Evolutionary conservation across 2,888 invertebrate species (phyloP), one percentile per base, ranked within the genome.

Genomic region (Rhorus exstirpatorius): DNA sequence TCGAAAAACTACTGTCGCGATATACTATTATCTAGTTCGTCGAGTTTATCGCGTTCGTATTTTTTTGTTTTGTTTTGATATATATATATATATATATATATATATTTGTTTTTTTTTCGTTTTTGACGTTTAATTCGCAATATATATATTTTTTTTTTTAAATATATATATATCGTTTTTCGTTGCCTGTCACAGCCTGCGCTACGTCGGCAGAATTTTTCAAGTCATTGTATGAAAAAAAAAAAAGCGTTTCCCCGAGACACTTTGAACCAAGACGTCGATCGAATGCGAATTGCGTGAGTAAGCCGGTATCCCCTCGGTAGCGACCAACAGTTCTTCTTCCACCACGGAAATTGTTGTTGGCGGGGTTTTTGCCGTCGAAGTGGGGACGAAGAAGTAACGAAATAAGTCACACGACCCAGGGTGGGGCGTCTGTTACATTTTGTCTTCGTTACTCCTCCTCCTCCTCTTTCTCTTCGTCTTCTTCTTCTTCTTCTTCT

Each of bases 261-360:
- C 91, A 92, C 91, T 90, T 89, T 89, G 89, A 91, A 95, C 95
- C 96, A 96, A 97, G 97, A 97, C 97, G 97, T 97, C 97, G 97
- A 96, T 97, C 97, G 97, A 96, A 96, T 96, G 96, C 96, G 96
- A 96, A 96, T 96, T 96, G 96, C 96, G 96, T 96, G 96, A 96
- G 96, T 96, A 96, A 96, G 96, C 90, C 91, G 90, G 89, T 96
- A 96, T 92, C 85, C 88, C 86, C 92, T 90, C 91, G 90, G 87
- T 86, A 87, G 87, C 88, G 70, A 63, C 81, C 79, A 49, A 17
- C 21, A 65, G 81, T 65, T 82, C 82, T 53, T 80, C 70, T 80
- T 80, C 74, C 70, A 81, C 77, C 72, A 60, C 77, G 65, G 63
- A 81, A 78, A 78, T 61, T 41, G 44, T 63, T 63, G 41, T 61